Conservation (phyloP, 2,797 vertebrate species). For the Microctenopoma steveboyesi region DNA sequence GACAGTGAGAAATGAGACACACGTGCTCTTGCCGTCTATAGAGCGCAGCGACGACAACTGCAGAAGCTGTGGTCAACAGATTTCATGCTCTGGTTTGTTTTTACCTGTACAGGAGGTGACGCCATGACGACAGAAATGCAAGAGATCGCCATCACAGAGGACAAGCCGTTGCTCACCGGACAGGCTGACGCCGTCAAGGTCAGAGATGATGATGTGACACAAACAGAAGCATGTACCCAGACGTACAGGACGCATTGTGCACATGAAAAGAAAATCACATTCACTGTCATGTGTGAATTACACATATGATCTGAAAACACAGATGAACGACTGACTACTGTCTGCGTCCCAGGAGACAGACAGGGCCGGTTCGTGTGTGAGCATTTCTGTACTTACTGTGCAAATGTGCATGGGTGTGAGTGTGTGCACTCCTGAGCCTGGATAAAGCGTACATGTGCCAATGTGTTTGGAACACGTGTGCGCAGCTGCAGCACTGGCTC, state of each 20-base stretch:
- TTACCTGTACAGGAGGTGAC: constrained; percentile 64
- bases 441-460: constrained; percentile 37
- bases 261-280: not conserved
- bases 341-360: constrained; percentile 14
- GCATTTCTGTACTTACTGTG: not conserved
- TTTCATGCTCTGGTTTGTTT: constrained; percentile 15
- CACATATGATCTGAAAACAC: constrained; percentile 12
- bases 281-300: not conserved
- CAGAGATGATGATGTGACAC: constrained; percentile 37
- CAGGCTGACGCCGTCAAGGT: constrained; percentile 83
- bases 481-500: constrained; percentile 57
- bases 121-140: constrained; percentile 92
- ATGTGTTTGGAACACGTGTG: constrained; percentile 30
- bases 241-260: not conserved
- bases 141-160: constrained; percentile 92
- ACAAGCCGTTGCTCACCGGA: constrained; percentile 88
- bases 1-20: not conserved
- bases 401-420: constrained; percentile 4
- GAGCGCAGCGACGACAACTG: not conserved
- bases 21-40: not conserved
- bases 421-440: constrained; percentile 22
- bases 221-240: not conserved
- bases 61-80: not conserved
- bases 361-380: constrained; percentile 2
- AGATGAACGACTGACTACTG: not conserved